A percentile compares a stretch with the other conserved stretches of the same genome.
Conservation (phyloP, 2,113 vertebrate genomes). For the Tiliqua scincoides region DNA sequence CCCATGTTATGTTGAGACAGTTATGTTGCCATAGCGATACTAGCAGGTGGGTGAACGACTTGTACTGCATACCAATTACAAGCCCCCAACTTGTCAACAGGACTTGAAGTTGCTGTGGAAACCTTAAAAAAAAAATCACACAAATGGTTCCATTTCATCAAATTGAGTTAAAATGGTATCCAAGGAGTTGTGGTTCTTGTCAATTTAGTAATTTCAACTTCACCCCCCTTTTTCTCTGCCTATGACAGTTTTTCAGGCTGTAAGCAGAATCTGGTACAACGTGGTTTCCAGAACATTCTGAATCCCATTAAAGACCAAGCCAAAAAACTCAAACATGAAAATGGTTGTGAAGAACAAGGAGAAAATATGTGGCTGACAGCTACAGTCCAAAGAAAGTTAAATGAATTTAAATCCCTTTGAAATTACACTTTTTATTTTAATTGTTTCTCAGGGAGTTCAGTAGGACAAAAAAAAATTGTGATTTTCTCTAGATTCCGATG, state of each 20-base stretch:
- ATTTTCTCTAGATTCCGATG: neutral
- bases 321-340: neutral
- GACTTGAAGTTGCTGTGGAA: slow-evolving; percentile 63
- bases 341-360: neutral
- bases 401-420: neutral
- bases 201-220: neutral
- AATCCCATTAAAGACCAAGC: neutral
- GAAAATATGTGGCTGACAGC: neutral
- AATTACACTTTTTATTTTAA: neutral
- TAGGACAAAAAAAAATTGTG: neutral
- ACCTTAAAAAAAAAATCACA: slow-evolving; percentile 35
- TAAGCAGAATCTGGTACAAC: neutral
- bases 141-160: slow-evolving; percentile 45
- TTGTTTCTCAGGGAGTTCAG: neutral
- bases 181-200: slow-evolving; percentile 20
- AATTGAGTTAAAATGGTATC: slow-evolving; percentile 49
- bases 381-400: neutral
- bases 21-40: slow-evolving; percentile 74
- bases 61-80: slow-evolving; percentile 64
- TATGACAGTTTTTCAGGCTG: neutral
- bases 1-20: slow-evolving; percentile 54
- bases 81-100: slow-evolving; percentile 51
- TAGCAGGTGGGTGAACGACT: slow-evolving; percentile 56
- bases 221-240: neutral
- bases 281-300: neutral